Evolutionary conservation across 2,888 invertebrate species (phyloP), one percentile per base, ranked within the genome.

Genomic region (Cryptus armator): DNA sequence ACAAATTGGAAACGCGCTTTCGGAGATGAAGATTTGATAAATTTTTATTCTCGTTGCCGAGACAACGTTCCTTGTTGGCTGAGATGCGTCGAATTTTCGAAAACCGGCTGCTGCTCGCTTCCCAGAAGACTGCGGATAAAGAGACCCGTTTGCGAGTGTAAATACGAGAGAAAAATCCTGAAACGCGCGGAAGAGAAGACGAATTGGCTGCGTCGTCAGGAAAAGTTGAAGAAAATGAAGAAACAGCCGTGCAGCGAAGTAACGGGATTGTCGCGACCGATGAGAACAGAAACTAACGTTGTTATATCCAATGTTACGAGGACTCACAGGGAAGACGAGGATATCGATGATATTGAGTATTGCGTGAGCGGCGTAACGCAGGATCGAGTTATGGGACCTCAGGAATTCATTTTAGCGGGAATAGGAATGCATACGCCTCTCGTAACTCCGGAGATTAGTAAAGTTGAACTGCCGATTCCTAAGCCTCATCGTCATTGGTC

Each of bases 91-190:
- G 89, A 89, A 80, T 89, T 88, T 24, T 80, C 86, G n/a, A 86
- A 67, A 43, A 24, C 84, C 9, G 86, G 87, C 0, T 86, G 86
- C 24, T 62, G 46, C 44, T 6, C 46, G 5, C 66, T 67, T 3
- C 46, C 80, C 0, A 83, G 84, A 29, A 87, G 80, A 48, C 83
- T 93, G 32, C 87, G 86, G 9, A 83, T 89, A 0, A 89, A 88
- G 72, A 90, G 83, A 53, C 92, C 93, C 6, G 92, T 92, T 0
- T 93, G 93, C 53, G 92, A 93, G 70, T 93, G 93, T 81, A 88
- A 89, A 44, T 90, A 92, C 77, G 92, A 92, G 64, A 88, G 92
- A 16, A 92, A 90, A 70, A 87, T 91, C 12, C 86, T 93, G 0
- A 91, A 89, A 37, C 82, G 87, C 10, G 88, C 87, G 3, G 92